Evolutionary conservation across 1,140 invertebrate species (phyloP).

Genomic region (Ooceraea biroi): DNA sequence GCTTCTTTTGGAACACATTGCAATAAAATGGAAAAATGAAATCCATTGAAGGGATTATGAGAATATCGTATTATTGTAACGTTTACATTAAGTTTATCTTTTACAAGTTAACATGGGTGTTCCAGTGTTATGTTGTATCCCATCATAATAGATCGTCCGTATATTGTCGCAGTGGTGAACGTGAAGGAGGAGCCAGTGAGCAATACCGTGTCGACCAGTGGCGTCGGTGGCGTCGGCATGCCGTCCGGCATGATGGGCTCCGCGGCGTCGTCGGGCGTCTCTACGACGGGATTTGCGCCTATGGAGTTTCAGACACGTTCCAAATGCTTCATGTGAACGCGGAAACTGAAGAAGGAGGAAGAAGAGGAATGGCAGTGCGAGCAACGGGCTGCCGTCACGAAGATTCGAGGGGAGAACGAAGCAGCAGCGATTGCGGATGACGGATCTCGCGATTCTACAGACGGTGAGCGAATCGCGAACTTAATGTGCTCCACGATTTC

Average conservation of each 20-base stretch:
- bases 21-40: too few species aligned
- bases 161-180: conserved; percentile 78
- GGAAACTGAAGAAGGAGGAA: background rate
- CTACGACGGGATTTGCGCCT: conserved; percentile 79
- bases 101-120: background rate
- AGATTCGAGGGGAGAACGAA: background rate
- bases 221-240: conserved; percentile 75
- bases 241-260: conserved; percentile 79
- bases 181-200: conserved; percentile 84
- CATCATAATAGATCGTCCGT: background rate
- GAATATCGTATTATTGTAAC: too few species aligned
- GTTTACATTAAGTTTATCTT: too few species aligned
- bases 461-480: conserved; percentile 23
- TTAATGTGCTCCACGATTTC: too few species aligned
- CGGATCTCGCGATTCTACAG: conserved; percentile 7
- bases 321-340: conserved; percentile 84
- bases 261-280: conserved; percentile 77
- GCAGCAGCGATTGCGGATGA: background rate
- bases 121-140: background rate
- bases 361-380: background rate
- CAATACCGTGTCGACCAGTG: conserved; percentile 75
- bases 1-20: too few species aligned
- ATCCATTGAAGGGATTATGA: too few species aligned
- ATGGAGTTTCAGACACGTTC: conserved; percentile 82
- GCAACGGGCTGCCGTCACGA: conserved; percentile 2